Percentiles rank a stretch among this genome's conserved stretches.
These are phyloP conservation scores for Osmerus mordax DNA, from an alignment of 2,113 vertebrate species.

Conservation along the genomic window DNA sequence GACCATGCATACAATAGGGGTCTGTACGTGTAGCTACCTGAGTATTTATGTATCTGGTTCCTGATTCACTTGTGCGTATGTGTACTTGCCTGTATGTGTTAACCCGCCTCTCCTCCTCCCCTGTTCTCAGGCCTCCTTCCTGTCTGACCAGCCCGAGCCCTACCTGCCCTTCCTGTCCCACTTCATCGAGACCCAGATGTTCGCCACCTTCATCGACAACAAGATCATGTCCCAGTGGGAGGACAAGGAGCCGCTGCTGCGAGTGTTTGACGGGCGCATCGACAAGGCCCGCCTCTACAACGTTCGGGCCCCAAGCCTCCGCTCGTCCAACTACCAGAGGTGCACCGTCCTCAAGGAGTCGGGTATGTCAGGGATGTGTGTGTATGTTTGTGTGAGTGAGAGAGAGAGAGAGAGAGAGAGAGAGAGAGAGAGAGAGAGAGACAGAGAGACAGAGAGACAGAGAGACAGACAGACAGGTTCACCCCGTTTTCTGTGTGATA, in stretches of 20 bases:
- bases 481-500: not conserved
- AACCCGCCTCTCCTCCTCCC: not conserved
- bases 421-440: no score
- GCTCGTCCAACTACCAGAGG: slow-evolving; percentile 85
- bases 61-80: not conserved
- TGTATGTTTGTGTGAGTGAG: no score
- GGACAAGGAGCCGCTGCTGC: slow-evolving; percentile 85
- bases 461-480: no score
- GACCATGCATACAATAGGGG: no score
- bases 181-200: slow-evolving; percentile 96
- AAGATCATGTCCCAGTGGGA: slow-evolving; percentile 96
- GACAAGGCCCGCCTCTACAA: slow-evolving; percentile 85
- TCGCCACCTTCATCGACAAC: slow-evolving; percentile 92
- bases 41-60: not conserved
- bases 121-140: slow-evolving; percentile 83
- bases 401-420: no score
- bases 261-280: slow-evolving; percentile 86
- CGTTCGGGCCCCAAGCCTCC: slow-evolving; percentile 79
- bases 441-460: no score
- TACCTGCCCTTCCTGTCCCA: slow-evolving; percentile 91
- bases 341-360: slow-evolving; percentile 85
- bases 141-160: slow-evolving; percentile 90
- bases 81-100: not conserved
- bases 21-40: not conserved
- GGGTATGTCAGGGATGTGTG: slow-evolving; percentile 62